phyloP scores from a whole-genome alignment of 1,140 invertebrate species.

The Bombus terrestris region DNA sequence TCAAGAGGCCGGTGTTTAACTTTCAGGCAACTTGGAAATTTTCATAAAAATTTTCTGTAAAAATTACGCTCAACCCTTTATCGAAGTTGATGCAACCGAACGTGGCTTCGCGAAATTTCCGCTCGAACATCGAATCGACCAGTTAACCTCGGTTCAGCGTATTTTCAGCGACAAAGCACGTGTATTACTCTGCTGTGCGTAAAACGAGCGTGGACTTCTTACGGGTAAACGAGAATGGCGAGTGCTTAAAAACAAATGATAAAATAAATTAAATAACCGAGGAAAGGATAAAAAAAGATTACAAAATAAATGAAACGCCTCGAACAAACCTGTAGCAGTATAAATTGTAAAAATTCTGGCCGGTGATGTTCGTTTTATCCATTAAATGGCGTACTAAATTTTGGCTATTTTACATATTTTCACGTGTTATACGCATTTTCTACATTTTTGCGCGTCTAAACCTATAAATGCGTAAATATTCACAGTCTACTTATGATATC shows the following conservation, averaged over 20 bases:
- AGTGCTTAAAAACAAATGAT: neutral
- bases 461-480: no score
- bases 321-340: no score
- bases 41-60: neutral
- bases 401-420: no score
- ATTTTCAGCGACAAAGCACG: neutral
- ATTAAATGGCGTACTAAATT: no score
- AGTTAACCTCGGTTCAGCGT: neutral
- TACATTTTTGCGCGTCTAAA: no score
- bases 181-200: no score
- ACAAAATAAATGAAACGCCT: neutral
- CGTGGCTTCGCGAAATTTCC: neutral
- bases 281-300: neutral
- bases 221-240: no score
- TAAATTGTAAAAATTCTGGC: neutral
- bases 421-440: no score
- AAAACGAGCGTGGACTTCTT: neutral
- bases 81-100: neutral
- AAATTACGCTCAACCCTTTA: neutral
- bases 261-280: neutral
- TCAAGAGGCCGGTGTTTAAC: neutral
- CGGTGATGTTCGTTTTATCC: no score
- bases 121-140: neutral
- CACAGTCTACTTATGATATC: no score
- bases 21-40: neutral